Conservation (phyloP, 2,797 vertebrate species). For the Lagorchestes hirsutus region DNA sequence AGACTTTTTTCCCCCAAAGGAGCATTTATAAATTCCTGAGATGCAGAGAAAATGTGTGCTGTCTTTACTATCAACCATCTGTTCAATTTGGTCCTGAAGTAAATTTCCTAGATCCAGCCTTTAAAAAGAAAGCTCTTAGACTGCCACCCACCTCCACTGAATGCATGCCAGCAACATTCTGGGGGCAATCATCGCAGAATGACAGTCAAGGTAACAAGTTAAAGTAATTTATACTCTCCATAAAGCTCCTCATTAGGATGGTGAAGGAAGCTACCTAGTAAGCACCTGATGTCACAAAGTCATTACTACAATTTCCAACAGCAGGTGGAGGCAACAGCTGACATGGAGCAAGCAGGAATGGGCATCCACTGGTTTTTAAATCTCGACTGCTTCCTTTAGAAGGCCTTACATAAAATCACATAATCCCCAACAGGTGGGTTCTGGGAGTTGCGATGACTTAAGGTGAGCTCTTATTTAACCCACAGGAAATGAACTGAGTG, state of each 20-base stretch:
- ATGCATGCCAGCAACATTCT: constrained; percentile 29
- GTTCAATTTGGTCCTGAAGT: constrained; percentile 45
- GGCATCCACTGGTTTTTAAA: constrained; percentile 20
- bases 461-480: neutral
- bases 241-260: constrained; percentile 45
- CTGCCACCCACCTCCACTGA: constrained; percentile 48
- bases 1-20: constrained; percentile 29
- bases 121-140: constrained; percentile 12
- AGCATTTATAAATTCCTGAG: constrained; percentile 26
- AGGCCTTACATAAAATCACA: constrained; percentile 36
- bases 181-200: constrained; percentile 12
- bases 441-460: neutral
- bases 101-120: constrained; percentile 8
- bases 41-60: constrained; percentile 41
- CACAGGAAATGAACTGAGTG: neutral
- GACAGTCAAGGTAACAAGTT: constrained; percentile 59
- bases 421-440: constrained; percentile 26
- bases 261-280: constrained; percentile 25
- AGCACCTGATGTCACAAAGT: constrained; percentile 17
- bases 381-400: constrained; percentile 50
- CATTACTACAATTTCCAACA: constrained; percentile 45
- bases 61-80: constrained; percentile 23
- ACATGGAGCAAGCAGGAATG: neutral
- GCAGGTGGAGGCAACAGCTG: constrained; percentile 41
- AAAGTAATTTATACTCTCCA: constrained; percentile 54